These are phyloP conservation scores for Zaprionus vittiger DNA, from an alignment of 1,140 invertebrate genomes.

Conservation along the genomic window DNA sequence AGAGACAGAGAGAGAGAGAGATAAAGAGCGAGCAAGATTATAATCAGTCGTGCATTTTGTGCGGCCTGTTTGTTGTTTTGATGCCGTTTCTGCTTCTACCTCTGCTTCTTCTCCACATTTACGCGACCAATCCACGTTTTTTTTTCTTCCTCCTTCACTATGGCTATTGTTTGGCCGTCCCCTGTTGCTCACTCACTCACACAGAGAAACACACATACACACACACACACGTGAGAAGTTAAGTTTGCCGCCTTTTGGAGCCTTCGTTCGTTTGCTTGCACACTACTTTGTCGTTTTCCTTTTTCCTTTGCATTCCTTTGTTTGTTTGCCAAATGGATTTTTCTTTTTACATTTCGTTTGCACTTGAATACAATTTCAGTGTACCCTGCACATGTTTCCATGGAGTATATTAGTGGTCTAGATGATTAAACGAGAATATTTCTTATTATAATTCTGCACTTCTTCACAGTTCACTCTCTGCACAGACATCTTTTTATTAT, in stretches of 20 bases:
- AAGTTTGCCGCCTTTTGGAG: constrained; percentile 66
- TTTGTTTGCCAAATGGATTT: constrained; percentile 71
- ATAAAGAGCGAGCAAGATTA: constrained; percentile 36
- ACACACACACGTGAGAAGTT: constrained; percentile 24
- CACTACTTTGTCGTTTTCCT: constrained; percentile 20
- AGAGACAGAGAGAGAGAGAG: neutral
- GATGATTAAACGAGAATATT: too few species aligned
- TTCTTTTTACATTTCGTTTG: constrained; percentile 42
- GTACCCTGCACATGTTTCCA: constrained; percentile 20
- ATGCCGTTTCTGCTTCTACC: constrained; percentile 34
- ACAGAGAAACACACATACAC: constrained; percentile 1
- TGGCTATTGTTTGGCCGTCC: constrained; percentile 46
- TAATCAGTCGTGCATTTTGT: constrained; percentile 63
- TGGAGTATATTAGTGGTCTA: constrained; percentile 11
- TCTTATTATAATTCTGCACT: neutral
- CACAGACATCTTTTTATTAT: neutral
- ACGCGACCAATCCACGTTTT: constrained; percentile 60
- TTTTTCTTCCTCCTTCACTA: constrained; percentile 16
- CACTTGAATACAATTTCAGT: constrained; percentile 47
- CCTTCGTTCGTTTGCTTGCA: constrained; percentile 27
- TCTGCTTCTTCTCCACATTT: constrained; percentile 44
- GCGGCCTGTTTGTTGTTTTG: constrained; percentile 57
- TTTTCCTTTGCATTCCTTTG: constrained; percentile 22
- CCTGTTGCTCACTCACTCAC: constrained; percentile 43
- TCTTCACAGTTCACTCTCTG: neutral